These are phyloP conservation scores for Mus spretus DNA, from an alignment of 2,797 vertebrate genomes.

Conservation along the genomic window DNA sequence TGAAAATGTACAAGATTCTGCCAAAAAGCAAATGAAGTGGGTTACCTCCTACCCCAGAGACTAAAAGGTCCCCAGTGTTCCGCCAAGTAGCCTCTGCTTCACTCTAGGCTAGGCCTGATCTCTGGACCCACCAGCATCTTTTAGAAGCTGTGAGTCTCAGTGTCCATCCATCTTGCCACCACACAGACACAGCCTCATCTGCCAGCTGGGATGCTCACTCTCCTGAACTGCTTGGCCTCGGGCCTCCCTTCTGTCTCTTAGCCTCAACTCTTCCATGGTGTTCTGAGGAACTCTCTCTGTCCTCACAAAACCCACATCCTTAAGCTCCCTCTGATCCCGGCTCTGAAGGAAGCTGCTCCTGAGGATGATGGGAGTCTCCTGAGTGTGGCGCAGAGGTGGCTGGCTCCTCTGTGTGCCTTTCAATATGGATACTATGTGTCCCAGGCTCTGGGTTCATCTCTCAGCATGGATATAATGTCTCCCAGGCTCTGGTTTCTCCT, in stretches of 20 bases:
- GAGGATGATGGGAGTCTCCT: neutral
- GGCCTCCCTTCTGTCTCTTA: neutral
- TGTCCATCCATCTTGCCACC: neutral
- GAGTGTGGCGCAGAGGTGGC: neutral
- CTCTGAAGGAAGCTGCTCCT: neutral
- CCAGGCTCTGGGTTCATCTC: neutral
- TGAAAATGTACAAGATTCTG: neutral
- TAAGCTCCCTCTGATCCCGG: neutral
- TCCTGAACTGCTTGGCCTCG: neutral
- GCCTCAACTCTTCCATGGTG: neutral
- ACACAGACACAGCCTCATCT: neutral
- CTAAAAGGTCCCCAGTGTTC: neutral
- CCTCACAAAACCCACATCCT: neutral
- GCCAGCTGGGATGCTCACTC: neutral
- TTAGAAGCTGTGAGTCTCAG: neutral
- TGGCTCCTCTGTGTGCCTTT: neutral
- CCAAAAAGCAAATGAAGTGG: neutral
- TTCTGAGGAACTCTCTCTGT: neutral
- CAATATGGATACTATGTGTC: neutral
- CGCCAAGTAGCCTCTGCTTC: neutral
- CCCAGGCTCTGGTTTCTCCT: neutral
- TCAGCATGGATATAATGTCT: neutral
- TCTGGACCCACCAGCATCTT: neutral
- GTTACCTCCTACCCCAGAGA: too few relatives aligned
- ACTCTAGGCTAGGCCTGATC: neutral